Percentiles rank a stretch among this genome's conserved stretches.
phyloP scores from a whole-genome alignment of 2,888 invertebrate species.

The Abscondita cerata region DNA sequence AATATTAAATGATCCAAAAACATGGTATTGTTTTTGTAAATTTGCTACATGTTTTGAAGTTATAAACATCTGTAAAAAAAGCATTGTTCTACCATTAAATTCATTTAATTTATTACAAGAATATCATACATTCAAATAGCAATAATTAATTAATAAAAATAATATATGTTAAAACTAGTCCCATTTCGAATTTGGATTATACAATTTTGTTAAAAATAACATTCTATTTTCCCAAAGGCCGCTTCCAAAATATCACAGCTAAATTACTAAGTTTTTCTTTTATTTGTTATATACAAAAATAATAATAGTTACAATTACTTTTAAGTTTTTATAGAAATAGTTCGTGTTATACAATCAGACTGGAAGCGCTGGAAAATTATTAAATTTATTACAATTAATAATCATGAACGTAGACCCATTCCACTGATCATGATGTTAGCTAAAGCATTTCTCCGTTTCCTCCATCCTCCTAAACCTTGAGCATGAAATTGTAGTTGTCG shows the following conservation, averaged over 20 bases:
- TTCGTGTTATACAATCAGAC: conserved; percentile 7
- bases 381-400: conserved; percentile 23
- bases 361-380: conserved; percentile 15
- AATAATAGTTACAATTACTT: conserved; percentile 14
- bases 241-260: conserved; percentile 60
- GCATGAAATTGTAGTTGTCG: conserved; percentile 89
- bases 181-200: conserved; percentile 17
- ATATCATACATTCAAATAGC: conserved; percentile 21
- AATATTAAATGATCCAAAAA: no score
- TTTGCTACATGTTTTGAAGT: no score
- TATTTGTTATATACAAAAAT: conserved; percentile 47
- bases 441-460: conserved; percentile 87
- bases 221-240: conserved; percentile 44
- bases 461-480: conserved; percentile 92
- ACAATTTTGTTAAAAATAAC: conserved; percentile 24
- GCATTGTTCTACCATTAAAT: no score
- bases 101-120: conserved; percentile 23
- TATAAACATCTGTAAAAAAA: no score
- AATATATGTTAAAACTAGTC: conserved; percentile 18
- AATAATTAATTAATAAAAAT: conserved; percentile 19
- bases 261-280: conserved; percentile 54
- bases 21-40: no score
- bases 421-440: conserved; percentile 98
- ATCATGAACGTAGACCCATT: conserved; percentile 61
- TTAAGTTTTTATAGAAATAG: conserved; percentile 10